Evolutionary conservation across 2,113 vertebrate genomes (phyloP), one percentile per base, ranked within the genome.

Genomic region (Peromyscus californicus): DNA sequence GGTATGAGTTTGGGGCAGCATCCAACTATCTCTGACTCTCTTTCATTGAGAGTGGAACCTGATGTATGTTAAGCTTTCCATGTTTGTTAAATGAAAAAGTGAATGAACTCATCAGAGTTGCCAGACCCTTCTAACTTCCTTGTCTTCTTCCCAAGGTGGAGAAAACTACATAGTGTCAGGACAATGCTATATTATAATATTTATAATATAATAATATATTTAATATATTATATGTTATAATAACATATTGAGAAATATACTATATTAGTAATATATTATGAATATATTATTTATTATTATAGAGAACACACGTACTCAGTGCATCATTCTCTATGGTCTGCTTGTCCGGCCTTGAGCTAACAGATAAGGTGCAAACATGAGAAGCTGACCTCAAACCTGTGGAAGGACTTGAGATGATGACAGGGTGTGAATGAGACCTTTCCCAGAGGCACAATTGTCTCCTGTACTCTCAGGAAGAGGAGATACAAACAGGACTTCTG

Each of bases 401-500:
- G 51, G 63, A 57, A 36, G 63, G 89, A n/a, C 3, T 19, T 33
- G 33, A 72, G 17, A 19, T 59, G 36, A 61, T 22, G 21, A 26
- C 7, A 91, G 45, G 78, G 67, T 11, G 21, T 1, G 76, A n/a
- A 76, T 6, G 13, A 51, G 74, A 69, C 19, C 31, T 85, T 95
- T 54, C 63, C 42, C 70, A 45, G 69, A 63, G 22, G 26, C 26
- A 19, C 1, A 3, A 3, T 13, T 36, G 39, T 78, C 54, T 89
- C n/a, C 17, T 22, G 13, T 76, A 76, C 24, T 92, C n/a, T 65
- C 17, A 74, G 51, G 87, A 72, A 91, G 61, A 21, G 13, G 67
- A 94, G 85, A 95, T 75, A 7, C 89, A 95, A 93, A 72, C 22
- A 94, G 72, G 82, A 51, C 39, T 82, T 39, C 7, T 45, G 16